A percentile compares a stretch with the other conserved stretches of the same genome.
Conservation (phyloP, 2,888 invertebrate genomes). For the Cantharis rufa region DNA sequence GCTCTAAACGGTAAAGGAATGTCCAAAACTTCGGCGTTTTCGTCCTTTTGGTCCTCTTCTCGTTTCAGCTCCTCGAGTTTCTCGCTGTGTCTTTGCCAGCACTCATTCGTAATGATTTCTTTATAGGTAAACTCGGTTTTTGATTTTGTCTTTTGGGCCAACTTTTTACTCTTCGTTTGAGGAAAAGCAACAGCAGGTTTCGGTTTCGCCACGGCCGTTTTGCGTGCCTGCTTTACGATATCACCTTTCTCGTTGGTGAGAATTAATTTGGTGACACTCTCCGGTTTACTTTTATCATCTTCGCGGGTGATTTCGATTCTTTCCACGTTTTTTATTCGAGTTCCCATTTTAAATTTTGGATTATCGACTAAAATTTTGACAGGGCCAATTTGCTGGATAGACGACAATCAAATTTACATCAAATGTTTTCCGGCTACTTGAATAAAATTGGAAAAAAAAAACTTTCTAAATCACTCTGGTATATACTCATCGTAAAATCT, state of each 20-base stretch:
- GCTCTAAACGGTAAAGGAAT: constrained; percentile 14
- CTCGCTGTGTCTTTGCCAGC: neutral
- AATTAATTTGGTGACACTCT: neutral
- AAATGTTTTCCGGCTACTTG: neutral
- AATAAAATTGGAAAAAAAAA: neutral
- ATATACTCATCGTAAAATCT: neutral
- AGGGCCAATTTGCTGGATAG: neutral
- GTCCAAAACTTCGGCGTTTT: constrained; percentile 11
- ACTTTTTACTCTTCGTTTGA: neutral
- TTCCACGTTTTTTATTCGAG: neutral
- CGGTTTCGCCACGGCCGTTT: neutral
- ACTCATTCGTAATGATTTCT: constrained; percentile 2
- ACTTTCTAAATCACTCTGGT: neutral
- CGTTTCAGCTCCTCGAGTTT: neutral
- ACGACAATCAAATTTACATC: neutral
- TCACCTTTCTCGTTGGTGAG: constrained; percentile 9
- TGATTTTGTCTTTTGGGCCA: neutral
- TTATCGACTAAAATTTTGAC: neutral
- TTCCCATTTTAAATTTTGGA: neutral
- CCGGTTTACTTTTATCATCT: neutral
- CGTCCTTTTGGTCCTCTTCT: constrained; percentile 6
- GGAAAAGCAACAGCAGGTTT: neutral
- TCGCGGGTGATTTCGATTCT: neutral
- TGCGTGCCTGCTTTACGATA: neutral
- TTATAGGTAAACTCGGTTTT: constrained; percentile 1